These are phyloP conservation scores for Sycophila texana DNA, from an alignment of 2,888 invertebrate species.

Conservation along the genomic window DNA sequence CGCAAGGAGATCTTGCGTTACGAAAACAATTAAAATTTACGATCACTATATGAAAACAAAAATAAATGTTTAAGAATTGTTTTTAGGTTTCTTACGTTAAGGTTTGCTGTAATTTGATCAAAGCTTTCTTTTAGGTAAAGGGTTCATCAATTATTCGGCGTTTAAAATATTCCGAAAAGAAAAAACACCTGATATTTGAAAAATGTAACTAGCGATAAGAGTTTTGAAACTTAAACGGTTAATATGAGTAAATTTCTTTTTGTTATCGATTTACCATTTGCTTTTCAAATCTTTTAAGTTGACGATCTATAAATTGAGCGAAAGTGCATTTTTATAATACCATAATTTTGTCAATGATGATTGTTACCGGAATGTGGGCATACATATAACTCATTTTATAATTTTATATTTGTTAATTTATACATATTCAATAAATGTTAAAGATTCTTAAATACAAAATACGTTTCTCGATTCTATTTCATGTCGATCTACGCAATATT, in stretches of 20 bases:
- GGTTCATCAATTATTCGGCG: no score
- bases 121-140: no score
- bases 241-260: no score
- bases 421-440: slow-evolving; percentile 18
- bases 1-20: slow-evolving; percentile 6
- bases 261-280: no score
- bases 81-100: no score
- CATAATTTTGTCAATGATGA: slow-evolving; percentile 17
- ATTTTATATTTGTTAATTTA: slow-evolving; percentile 14
- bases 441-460: slow-evolving; percentile 8
- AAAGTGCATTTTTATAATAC: slow-evolving; percentile 1
- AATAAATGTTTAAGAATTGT: no score
- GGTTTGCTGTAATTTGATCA: no score
- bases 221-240: not conserved
- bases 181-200: not conserved
- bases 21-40: not conserved
- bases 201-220: not conserved
- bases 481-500: no score
- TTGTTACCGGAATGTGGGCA: slow-evolving; percentile 5
- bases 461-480: not conserved
- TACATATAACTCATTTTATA: not conserved
- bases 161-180: no score
- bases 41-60: no score
- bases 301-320: not conserved
- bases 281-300: no score